phyloP scores from a whole-genome alignment of 53 echinoderm and acorn worm genomes.

The Echinarachnius parma region DNA sequence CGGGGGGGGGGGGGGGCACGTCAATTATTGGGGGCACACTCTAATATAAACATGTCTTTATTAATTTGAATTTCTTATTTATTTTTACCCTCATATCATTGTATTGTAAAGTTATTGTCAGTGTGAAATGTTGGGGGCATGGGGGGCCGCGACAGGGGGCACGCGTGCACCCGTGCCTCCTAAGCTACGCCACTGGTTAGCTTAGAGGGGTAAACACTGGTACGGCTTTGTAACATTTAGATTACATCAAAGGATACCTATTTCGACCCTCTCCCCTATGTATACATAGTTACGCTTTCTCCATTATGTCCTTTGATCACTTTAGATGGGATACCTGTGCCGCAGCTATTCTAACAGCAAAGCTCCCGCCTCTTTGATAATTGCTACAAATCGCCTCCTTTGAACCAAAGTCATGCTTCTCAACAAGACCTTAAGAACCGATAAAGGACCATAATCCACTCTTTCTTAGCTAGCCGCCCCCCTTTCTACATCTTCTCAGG shows the following conservation, averaged over 20 bases:
- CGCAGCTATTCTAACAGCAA: conserved; percentile 47
- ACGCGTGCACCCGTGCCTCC: too few species aligned
- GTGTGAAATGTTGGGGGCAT: too few species aligned
- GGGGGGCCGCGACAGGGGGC: too few species aligned
- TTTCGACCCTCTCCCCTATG: background rate
- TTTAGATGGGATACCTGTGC: conserved; percentile 37
- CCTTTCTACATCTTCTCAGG: too few species aligned
- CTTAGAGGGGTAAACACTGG: conserved; percentile 13
- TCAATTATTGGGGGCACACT: too few species aligned
- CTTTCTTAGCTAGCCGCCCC: conserved; percentile 8
- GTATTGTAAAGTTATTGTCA: too few species aligned
- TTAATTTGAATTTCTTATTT: too few species aligned
- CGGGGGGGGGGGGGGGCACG: too few species aligned
- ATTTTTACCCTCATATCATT: too few species aligned
- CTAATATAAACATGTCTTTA: too few species aligned
- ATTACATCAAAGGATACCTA: conserved; percentile 18
- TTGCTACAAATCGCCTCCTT: conserved; percentile 43
- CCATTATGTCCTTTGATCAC: too few species aligned
- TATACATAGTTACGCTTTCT: background rate
- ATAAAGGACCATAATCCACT: conserved; percentile 43
- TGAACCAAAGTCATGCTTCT: conserved; percentile 47
- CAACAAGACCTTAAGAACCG: conserved; percentile 24
- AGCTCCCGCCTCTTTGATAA: conserved; percentile 33
- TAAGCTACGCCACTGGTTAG: too few species aligned
- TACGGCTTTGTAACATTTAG: conserved; percentile 25